These are phyloP conservation scores for Lepidurus arcticus DNA, from an alignment of 1,140 invertebrate species.

Conservation along the genomic window DNA sequence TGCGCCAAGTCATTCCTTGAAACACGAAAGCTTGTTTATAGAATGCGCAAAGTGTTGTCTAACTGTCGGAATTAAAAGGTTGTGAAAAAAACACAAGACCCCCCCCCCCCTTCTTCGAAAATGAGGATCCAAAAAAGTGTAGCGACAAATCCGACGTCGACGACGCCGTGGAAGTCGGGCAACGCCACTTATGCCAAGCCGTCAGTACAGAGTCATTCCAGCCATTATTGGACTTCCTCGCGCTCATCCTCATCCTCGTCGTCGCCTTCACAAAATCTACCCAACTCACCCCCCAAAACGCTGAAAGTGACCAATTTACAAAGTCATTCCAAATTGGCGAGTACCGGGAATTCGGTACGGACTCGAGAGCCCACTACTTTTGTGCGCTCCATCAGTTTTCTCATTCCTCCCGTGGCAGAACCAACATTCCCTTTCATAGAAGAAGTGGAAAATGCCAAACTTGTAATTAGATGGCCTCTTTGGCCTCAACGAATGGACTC, in stretches of 20 bases:
- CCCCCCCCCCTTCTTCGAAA: neutral
- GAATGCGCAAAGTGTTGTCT: neutral
- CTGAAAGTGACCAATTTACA: neutral
- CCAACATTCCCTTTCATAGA: slow-evolving; percentile 34
- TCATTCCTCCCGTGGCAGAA: slow-evolving; percentile 10
- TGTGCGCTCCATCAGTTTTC: slow-evolving; percentile 26
- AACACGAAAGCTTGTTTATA: neutral
- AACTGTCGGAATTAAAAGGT: neutral
- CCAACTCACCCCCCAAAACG: neutral
- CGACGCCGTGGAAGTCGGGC: neutral
- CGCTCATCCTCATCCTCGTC: neutral
- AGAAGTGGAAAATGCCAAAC: slow-evolving; percentile 25
- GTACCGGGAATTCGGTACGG: neutral
- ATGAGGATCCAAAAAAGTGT: neutral
- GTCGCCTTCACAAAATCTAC: neutral
- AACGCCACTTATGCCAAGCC: neutral
- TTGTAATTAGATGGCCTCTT: slow-evolving; percentile 30
- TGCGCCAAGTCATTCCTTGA: neutral
- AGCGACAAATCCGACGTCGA: neutral
- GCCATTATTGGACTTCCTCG: neutral
- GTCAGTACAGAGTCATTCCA: neutral
- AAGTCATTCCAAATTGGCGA: neutral
- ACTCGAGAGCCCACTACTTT: neutral
- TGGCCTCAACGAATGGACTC: slow-evolving; percentile 33
- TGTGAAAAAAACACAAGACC: neutral